Percentiles rank a stretch among this genome's conserved stretches.
Conservation (phyloP, 2,888 invertebrate species). For the Parnassius apollo region DNA sequence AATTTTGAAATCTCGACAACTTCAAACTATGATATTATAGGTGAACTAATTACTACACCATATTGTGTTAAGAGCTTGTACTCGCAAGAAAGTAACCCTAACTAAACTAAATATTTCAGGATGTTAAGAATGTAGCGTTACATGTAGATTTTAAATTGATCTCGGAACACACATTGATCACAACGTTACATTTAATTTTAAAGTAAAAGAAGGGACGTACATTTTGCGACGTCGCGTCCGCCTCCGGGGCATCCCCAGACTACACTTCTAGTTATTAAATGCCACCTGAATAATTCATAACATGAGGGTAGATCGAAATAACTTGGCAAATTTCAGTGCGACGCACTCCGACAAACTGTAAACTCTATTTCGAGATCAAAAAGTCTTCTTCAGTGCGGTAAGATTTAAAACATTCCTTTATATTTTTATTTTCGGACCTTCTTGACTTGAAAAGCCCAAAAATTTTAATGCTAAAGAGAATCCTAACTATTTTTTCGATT, state of each 20-base stretch:
- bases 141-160: conserved; percentile 23
- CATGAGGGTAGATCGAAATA: conserved; percentile 66
- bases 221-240: conserved; percentile 39
- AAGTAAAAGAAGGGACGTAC: conserved; percentile 45
- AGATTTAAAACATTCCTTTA: conserved; percentile 37
- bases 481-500: conserved; percentile 47
- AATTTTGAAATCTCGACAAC: too few species aligned
- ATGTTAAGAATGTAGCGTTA: background rate
- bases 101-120: too few species aligned
- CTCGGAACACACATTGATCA: conserved; percentile 34
- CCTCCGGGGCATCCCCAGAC: conserved; percentile 45
- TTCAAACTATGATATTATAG: too few species aligned
- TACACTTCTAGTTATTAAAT: conserved; percentile 70
- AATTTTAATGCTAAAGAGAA: conserved; percentile 44
- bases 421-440: conserved; percentile 39
- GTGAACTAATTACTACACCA: too few species aligned
- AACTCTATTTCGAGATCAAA: conserved; percentile 49
- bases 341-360: conserved; percentile 44
- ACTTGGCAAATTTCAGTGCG: conserved; percentile 49
- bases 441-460: conserved; percentile 52
- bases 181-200: conserved; percentile 38
- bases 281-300: conserved; percentile 76
- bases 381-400: conserved; percentile 40
- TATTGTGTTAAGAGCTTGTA: too few species aligned
- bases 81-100: too few species aligned